phyloP scores from a whole-genome alignment of 2,113 vertebrate genomes.

The Azemiops feae region DNA sequence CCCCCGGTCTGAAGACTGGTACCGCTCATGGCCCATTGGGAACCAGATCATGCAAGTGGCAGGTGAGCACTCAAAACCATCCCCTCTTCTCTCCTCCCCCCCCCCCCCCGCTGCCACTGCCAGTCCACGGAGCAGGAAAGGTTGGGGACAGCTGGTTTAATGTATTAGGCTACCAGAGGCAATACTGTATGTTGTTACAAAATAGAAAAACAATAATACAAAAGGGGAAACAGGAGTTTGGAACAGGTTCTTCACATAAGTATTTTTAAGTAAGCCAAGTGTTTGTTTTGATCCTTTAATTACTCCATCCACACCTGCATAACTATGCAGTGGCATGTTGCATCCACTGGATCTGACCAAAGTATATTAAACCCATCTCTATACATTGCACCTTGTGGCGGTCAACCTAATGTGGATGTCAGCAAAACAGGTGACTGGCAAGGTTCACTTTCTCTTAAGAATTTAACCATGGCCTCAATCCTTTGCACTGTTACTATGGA shows the following conservation, averaged over 20 bases:
- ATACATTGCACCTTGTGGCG: background rate
- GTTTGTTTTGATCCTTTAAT: background rate
- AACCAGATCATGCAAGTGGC: background rate
- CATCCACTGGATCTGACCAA: background rate
- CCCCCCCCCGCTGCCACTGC: rapidly evolving
- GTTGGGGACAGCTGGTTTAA: background rate
- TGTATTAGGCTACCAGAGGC: background rate
- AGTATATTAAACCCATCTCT: background rate
- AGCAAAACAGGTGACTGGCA: background rate
- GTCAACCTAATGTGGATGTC: background rate
- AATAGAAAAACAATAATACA: background rate
- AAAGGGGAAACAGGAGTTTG: background rate
- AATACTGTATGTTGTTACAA: background rate
- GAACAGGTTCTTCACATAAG: background rate
- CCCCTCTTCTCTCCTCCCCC: background rate
- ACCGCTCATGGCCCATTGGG: background rate
- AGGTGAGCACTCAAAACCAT: background rate
- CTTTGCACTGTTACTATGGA: background rate
- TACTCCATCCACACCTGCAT: background rate
- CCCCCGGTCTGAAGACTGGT: background rate
- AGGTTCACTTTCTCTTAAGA: background rate
- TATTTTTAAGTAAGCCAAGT: background rate
- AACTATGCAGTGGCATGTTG: background rate
- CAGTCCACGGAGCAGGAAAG: background rate
- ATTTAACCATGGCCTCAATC: background rate